Percentiles rank a stretch among this genome's conserved stretches.
Conservation (phyloP, 2,113 vertebrate species). For the Morone saxatilis region DNA sequence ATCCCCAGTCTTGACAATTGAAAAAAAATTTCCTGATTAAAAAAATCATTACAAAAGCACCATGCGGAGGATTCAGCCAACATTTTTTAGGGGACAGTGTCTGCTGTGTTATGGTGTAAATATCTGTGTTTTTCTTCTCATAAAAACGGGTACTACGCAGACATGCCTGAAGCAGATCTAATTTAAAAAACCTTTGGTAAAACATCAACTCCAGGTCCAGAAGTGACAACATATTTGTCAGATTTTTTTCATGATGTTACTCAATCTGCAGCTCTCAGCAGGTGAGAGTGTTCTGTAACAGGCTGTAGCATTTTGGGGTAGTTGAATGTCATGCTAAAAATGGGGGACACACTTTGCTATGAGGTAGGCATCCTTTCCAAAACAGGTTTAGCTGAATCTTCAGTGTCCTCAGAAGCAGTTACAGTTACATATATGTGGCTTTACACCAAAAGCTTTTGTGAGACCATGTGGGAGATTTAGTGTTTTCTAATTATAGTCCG, state of each 20-base stretch:
- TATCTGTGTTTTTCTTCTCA: constrained; percentile 47
- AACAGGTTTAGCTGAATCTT: constrained; percentile 42
- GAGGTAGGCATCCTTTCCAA: constrained; percentile 27
- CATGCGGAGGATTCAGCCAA: neutral
- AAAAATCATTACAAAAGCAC: constrained; percentile 29
- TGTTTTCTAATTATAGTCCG: constrained; percentile 50
- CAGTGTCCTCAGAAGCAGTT: constrained; percentile 35
- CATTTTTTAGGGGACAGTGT: constrained; percentile 7
- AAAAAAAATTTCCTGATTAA: constrained; percentile 8
- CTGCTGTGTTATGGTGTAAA: constrained; percentile 68
- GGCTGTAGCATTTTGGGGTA: constrained; percentile 28
- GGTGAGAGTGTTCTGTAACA: constrained; percentile 31
- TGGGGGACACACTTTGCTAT: constrained; percentile 19
- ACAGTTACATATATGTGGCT: constrained; percentile 49
- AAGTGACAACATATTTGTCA: constrained; percentile 13
- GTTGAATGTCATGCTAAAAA: constrained; percentile 59
- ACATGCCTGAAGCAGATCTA: constrained; percentile 37
- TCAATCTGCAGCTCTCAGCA: constrained; percentile 38
- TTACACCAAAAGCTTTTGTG: constrained; percentile 69
- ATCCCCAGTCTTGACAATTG: constrained; percentile 1
- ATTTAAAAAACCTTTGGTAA: constrained; percentile 27
- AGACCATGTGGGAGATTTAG: constrained; percentile 43
- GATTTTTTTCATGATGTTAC: neutral
- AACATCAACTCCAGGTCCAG: constrained; percentile 14
- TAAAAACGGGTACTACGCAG: constrained; percentile 59